Conservation (phyloP, 1,140 invertebrate genomes). For the Drosophila lowei region DNA sequence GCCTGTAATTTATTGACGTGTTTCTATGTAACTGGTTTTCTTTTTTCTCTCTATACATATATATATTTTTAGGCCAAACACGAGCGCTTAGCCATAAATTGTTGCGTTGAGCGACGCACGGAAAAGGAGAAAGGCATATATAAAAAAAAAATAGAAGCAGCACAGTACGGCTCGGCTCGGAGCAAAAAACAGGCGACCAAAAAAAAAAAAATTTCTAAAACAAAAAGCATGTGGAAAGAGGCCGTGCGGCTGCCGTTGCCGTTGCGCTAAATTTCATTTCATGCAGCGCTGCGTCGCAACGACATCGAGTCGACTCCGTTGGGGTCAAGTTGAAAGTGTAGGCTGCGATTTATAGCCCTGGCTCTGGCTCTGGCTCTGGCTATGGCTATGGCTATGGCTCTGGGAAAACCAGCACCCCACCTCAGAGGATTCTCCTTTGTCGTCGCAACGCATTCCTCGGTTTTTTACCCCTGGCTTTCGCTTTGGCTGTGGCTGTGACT, state of each 20-base stretch:
- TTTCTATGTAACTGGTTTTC: constrained; percentile 59
- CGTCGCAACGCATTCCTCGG: background rate
- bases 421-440: too few relatives aligned
- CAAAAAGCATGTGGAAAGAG: constrained; percentile 41
- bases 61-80: constrained; percentile 66
- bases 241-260: constrained; percentile 10
- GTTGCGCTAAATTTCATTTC: constrained; percentile 77
- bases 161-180: background rate
- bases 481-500: background rate
- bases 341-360: constrained; percentile 55
- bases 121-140: constrained; percentile 30
- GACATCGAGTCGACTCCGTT: constrained; percentile 29
- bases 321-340: constrained; percentile 73
- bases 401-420: background rate
- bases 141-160: constrained; percentile 40
- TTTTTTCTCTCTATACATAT: constrained; percentile 13
- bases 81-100: constrained; percentile 75
- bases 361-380: background rate
- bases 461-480: background rate
- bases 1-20: constrained; percentile 72
- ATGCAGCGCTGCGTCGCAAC: constrained; percentile 62
- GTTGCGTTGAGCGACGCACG: constrained; percentile 58
- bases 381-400: too few relatives aligned
- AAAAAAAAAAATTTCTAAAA: constrained; percentile 19
- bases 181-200: constrained; percentile 1